A percentile compares a stretch with the other conserved stretches of the same genome.
Evolutionary conservation across 2,113 vertebrate species (phyloP).

Genomic region (Lampris incognitus): DNA sequence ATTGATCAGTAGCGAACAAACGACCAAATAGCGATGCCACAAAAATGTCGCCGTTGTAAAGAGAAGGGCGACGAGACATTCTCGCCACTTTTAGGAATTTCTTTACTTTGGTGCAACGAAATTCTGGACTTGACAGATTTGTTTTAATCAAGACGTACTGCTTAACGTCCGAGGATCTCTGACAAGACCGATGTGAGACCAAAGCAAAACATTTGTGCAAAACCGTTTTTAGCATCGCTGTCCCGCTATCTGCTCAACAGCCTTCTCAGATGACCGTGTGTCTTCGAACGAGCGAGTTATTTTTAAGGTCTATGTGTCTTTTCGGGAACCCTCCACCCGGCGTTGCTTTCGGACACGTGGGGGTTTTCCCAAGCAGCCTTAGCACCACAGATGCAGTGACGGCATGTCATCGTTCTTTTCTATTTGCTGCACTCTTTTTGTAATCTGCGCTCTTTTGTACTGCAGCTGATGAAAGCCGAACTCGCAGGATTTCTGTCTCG

Average conservation of each 20-base stretch:
- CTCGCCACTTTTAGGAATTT: no score
- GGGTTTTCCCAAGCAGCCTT: constrained; percentile 68
- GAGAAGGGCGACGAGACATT: no score
- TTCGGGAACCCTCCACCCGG: background rate
- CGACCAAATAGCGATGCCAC: constrained; percentile 26
- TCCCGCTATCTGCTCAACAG: background rate
- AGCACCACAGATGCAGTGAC: constrained; percentile 63
- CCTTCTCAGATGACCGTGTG: constrained; percentile 9
- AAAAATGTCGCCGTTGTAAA: no score
- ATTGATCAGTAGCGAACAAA: constrained; percentile 54
- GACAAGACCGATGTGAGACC: no score
- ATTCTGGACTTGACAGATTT: no score
- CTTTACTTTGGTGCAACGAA: no score
- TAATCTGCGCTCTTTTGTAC: constrained; percentile 9
- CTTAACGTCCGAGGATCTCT: no score
- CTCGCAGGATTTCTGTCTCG: constrained; percentile 22
- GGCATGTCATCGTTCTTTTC: constrained; percentile 19
- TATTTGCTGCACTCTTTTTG: constrained; percentile 30
- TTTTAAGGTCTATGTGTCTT: background rate
- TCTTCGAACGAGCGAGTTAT: background rate
- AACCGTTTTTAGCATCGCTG: background rate
- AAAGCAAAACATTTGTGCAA: no score
- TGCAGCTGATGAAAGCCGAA: no score
- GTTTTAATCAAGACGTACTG: no score
- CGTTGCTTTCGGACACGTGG: background rate